Percentiles rank a stretch among this genome's conserved stretches.
Conservation (phyloP, 2,888 invertebrate genomes). For the Andrena chrysosceles region DNA sequence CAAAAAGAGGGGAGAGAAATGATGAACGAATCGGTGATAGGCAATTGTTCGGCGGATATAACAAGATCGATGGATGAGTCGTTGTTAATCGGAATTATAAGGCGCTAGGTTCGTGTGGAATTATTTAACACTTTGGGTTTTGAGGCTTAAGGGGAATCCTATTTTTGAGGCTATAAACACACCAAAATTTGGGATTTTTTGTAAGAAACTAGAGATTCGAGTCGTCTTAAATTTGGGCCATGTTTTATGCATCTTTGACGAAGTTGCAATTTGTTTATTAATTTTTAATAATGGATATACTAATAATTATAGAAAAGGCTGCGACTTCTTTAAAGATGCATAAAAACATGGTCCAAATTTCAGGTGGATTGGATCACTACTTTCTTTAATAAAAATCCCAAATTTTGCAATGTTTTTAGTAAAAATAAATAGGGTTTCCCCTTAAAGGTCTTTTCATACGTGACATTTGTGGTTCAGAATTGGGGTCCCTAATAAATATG, state of each 20-base stretch:
- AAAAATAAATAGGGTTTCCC: too few species aligned
- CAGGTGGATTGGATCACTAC: neutral
- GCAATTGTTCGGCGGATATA: constrained; percentile 37
- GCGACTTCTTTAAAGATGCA: neutral
- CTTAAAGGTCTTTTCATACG: neutral
- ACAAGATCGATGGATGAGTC: constrained; percentile 11
- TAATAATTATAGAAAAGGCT: neutral
- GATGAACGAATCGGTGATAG: constrained; percentile 16
- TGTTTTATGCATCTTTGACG: too few species aligned
- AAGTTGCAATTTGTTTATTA: too few species aligned
- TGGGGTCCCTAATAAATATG: neutral
- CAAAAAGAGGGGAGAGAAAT: constrained; percentile 31
- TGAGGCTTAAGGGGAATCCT: too few species aligned
- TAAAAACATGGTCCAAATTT: neutral
- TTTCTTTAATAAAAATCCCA: neutral
- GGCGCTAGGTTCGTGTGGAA: neutral
- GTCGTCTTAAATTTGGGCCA: too few species aligned
- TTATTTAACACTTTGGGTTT: too few species aligned
- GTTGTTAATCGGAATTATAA: neutral
- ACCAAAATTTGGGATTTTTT: too few species aligned
- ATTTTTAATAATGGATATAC: too few species aligned
- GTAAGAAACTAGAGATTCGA: too few species aligned
- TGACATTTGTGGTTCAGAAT: neutral
- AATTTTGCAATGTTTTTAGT: neutral
- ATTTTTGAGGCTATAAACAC: too few species aligned